These are phyloP conservation scores for Hirtodrosophila confusa DNA, from an alignment of 2,888 invertebrate species.

Conservation along the genomic window DNA sequence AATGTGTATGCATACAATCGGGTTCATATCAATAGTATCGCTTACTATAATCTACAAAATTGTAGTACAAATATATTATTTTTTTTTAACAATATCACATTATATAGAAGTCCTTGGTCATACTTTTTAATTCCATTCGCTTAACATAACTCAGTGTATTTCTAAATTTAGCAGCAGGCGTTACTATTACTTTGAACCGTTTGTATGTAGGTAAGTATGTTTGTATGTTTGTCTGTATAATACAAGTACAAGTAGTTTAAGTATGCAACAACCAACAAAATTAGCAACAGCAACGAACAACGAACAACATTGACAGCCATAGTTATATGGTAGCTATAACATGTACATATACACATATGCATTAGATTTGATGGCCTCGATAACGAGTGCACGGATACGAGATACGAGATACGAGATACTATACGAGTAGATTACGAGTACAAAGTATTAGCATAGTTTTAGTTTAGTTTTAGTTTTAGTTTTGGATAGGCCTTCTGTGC, in stretches of 20 bases:
- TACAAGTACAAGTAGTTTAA: slow-evolving; percentile 10
- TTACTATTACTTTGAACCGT: no score
- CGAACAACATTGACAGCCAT: slow-evolving; percentile 69
- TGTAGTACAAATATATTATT: no score
- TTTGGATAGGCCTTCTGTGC: slow-evolving; percentile 19
- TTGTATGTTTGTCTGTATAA: slow-evolving; percentile 1
- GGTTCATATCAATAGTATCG: no score
- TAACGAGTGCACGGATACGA: slow-evolving; percentile 11
- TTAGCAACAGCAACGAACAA: slow-evolving; percentile 47
- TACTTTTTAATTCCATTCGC: no score
- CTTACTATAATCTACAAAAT: no score
- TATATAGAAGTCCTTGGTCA: no score
- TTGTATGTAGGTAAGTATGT: no score
- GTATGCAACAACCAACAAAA: slow-evolving; percentile 62
- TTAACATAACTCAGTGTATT: no score
- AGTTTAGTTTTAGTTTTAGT: slow-evolving; percentile 9
- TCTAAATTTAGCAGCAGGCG: no score
- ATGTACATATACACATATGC: slow-evolving; percentile 5
- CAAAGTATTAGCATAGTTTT: slow-evolving; percentile 36
- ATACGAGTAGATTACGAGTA: slow-evolving; percentile 41
- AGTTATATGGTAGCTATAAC: background rate
- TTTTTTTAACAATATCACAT: no score
- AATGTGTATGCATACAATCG: background rate
- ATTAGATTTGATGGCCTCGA: slow-evolving; percentile 42
- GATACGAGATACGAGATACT: slow-evolving; percentile 24